Base-by-base conservation (phyloP, 30 jellyfish, hydroid and myxozoan genomes). In the Pseudorhiza aurosa region DNA sequence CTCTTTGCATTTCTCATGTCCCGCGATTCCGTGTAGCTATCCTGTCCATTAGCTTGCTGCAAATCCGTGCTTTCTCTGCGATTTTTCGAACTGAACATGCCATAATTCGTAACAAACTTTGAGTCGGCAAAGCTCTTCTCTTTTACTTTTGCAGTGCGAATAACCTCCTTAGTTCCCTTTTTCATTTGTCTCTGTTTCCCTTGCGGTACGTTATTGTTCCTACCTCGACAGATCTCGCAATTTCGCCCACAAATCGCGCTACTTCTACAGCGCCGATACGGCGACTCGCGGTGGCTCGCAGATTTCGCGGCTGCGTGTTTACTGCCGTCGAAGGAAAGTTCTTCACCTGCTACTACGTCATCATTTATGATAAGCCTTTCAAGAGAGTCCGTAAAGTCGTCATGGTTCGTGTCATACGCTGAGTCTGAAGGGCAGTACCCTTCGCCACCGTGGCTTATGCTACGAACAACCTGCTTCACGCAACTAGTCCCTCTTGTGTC, bases 361-460 rank as follows among this genome's bases (percentile, higher is more conserved):
- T 53, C 53, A 15, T 25, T 11, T 21, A 65, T 32, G 51, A 71
- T 80, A 3, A 80, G 59, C 50, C 91, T 29, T 26, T 80, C 91
- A 0, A 80, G 42, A 1, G 91, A 80, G 31, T 50, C 91, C 22
- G 84, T 80, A 18, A 40, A 43, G 9, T 80, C 91, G 58, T 80
- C 91, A 15, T 67, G 84, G 8, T 73, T 80, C n/a, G 91, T 80
- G 14, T 80, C 91, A 43, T 80, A 80, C 4, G 91, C 91, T 14
- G 91, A 80, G 53, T 80, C 91, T 8, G 91, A 80, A 11, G 77
- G 91, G 43, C 84, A 80, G 25, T 73, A 64, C 2, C 76, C 83
- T 8, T 68, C 91, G 33, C 21, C 47, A 19, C 63, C 91, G 17
- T 64, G 36, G 22, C 53, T 36, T 28, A 65, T 60, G 46, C 35